Percentiles rank a stretch among this genome's conserved stretches.
phyloP scores from a whole-genome alignment of 2,797 vertebrate genomes.

The Girardinus metallicus region DNA sequence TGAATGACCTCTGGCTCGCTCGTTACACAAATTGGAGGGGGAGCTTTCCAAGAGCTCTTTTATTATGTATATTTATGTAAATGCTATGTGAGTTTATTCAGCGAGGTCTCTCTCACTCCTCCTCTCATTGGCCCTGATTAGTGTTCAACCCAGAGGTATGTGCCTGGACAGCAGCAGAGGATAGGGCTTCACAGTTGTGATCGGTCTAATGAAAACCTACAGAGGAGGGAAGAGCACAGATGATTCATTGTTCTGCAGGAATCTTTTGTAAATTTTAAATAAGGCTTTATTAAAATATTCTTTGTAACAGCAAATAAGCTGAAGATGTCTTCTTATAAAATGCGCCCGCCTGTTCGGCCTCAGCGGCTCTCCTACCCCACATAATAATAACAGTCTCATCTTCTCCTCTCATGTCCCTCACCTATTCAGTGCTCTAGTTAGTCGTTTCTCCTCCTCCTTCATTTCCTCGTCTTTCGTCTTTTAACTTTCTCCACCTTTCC shows the following conservation, averaged over 20 bases:
- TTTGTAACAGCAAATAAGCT: conserved; percentile 51
- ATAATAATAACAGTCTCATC: conserved; percentile 58
- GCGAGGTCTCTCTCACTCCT: conserved; percentile 64
- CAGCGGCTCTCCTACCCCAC: conserved; percentile 26
- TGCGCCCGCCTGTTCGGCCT: conserved; percentile 31
- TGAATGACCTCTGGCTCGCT: conserved; percentile 69
- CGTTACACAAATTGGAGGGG: conserved; percentile 60
- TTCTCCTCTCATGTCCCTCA: conserved; percentile 26
- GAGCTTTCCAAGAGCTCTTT: conserved; percentile 68
- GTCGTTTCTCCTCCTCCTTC: conserved; percentile 40
- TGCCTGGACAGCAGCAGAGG: conserved; percentile 32
- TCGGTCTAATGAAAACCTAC: conserved; percentile 24
- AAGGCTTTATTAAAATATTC: conserved; percentile 42
- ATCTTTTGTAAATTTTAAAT: conserved; percentile 39
- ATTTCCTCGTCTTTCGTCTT: conserved; percentile 18
- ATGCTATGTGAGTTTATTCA: conserved; percentile 75
- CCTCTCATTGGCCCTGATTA: conserved; percentile 68
- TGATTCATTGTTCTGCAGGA: conserved; percentile 33
- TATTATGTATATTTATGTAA: conserved; percentile 83
- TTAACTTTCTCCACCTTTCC: conserved; percentile 28
- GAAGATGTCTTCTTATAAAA: conserved; percentile 43
- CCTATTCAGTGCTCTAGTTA: conserved; percentile 27
- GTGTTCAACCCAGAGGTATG: conserved; percentile 50
- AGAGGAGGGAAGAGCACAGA: conserved; percentile 16
- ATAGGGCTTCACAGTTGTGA: conserved; percentile 15